Conservation (phyloP, 1,140 invertebrate species). For the Nebria ingens region DNA sequence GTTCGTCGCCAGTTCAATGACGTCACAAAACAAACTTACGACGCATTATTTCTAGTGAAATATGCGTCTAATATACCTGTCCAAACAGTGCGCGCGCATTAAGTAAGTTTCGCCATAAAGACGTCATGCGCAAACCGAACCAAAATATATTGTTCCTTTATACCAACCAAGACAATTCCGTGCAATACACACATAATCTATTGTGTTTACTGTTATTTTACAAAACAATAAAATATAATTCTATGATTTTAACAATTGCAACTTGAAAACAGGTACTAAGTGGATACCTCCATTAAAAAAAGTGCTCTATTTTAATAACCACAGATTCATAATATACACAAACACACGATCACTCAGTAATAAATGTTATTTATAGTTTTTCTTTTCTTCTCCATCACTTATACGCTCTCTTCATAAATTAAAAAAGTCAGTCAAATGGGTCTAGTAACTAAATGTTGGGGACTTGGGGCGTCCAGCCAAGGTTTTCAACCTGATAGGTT, state of each 20-base stretch:
- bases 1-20: too few relatives aligned
- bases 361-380: not conserved
- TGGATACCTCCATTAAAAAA: not conserved
- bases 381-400: not conserved
- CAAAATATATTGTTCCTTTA: too few relatives aligned
- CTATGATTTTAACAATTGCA: not conserved
- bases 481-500: too few relatives aligned
- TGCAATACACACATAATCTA: not conserved
- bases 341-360: not conserved
- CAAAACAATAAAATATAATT: constrained; percentile 5
- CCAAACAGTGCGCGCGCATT: too few relatives aligned
- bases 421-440: constrained; percentile 2
- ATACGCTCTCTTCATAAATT: not conserved
- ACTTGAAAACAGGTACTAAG: not conserved
- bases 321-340: not conserved
- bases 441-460: not conserved
- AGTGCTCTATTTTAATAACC: not conserved
- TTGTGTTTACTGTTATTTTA: too few relatives aligned
- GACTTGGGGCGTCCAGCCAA: not conserved
- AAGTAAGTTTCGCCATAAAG: too few relatives aligned
- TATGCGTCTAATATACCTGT: too few relatives aligned
- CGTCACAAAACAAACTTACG: too few relatives aligned
- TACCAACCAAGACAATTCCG: too few relatives aligned
- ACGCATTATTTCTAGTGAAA: too few relatives aligned
- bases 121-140: too few relatives aligned